Evolutionary conservation across 2,113 vertebrate genomes (phyloP).

Genomic region (Amblyornis subalaris): DNA sequence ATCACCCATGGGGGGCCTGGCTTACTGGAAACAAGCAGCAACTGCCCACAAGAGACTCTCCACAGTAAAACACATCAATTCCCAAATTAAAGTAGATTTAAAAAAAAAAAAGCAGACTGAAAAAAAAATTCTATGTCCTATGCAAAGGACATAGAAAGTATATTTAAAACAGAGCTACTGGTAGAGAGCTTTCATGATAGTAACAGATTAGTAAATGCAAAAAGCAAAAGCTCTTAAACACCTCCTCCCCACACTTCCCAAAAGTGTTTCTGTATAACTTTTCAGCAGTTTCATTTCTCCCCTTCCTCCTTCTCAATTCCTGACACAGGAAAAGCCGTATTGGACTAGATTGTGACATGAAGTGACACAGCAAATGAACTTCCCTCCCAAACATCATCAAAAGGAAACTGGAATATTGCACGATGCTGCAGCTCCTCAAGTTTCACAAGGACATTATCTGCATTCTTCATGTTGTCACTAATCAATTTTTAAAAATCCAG

Average conservation of each 20-base stretch:
- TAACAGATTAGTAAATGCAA: not conserved
- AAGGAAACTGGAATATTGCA: not conserved
- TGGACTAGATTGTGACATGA: slow-evolving; percentile 7
- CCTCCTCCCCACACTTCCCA: not conserved
- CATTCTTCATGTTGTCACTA: not conserved
- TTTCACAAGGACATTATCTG: not conserved
- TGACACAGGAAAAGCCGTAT: not conserved
- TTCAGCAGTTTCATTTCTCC: not conserved
- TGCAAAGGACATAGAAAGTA: not conserved
- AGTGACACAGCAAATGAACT: slow-evolving; percentile 34
- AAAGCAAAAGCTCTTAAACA: not conserved
- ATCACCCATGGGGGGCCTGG: not conserved
- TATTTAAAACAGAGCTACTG: not conserved
- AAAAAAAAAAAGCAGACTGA: not conserved
- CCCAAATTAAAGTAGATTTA: not conserved
- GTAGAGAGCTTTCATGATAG: not conserved
- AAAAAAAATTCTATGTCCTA: not conserved
- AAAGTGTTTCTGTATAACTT: not conserved
- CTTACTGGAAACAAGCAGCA: not conserved
- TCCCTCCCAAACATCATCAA: not conserved
- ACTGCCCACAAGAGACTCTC: not conserved
- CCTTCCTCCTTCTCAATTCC: not conserved
- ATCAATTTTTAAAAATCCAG: not conserved
- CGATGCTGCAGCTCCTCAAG: not conserved
- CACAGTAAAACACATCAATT: not conserved